These are phyloP conservation scores for Zoroaster sp. DNA, from an alignment of 53 echinoderm and acorn worm species.

Conservation along the genomic window DNA sequence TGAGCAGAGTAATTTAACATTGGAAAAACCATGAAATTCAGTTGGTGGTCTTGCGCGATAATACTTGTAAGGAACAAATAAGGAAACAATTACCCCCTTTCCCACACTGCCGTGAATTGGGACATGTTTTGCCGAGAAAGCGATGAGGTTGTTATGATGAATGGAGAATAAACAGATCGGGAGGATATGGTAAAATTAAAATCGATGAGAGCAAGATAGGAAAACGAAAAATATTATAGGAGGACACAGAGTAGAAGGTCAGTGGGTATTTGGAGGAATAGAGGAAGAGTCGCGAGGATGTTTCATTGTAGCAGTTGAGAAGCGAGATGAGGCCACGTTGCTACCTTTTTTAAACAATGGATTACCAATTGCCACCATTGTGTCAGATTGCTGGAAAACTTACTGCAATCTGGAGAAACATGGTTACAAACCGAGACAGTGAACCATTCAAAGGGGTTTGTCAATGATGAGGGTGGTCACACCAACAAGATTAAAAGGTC, in stretches of 20 bases:
- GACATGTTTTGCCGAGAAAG: conserved; percentile 45
- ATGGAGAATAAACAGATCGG: neutral
- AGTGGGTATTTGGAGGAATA: conserved; percentile 59
- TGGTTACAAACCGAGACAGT: conserved; percentile 44
- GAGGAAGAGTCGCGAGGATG: conserved; percentile 22
- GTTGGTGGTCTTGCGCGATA: conserved; percentile 49
- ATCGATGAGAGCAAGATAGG: conserved; percentile 53
- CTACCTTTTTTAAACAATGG: too few relatives aligned
- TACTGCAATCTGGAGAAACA: conserved; percentile 4
- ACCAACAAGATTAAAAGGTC: conserved; percentile 37
- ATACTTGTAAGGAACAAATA: too few relatives aligned
- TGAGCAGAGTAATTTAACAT: conserved; percentile 27
- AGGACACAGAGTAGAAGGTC: too few relatives aligned
- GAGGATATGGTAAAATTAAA: neutral
- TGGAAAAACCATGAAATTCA: conserved; percentile 32
- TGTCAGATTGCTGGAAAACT: conserved; percentile 34
- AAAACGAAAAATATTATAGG: conserved; percentile 1
- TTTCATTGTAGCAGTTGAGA: too few relatives aligned
- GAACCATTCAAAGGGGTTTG: conserved; percentile 55
- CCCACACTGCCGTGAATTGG: conserved; percentile 57
- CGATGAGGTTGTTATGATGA: conserved; percentile 1
- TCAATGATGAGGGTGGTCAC: neutral
- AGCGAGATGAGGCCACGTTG: too few relatives aligned
- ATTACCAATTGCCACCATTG: conserved; percentile 21
- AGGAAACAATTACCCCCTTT: too few relatives aligned